Percentiles rank a stretch among this genome's conserved stretches.
phyloP scores from a whole-genome alignment of 2,888 invertebrate species.

The Dendrolimus pini region DNA sequence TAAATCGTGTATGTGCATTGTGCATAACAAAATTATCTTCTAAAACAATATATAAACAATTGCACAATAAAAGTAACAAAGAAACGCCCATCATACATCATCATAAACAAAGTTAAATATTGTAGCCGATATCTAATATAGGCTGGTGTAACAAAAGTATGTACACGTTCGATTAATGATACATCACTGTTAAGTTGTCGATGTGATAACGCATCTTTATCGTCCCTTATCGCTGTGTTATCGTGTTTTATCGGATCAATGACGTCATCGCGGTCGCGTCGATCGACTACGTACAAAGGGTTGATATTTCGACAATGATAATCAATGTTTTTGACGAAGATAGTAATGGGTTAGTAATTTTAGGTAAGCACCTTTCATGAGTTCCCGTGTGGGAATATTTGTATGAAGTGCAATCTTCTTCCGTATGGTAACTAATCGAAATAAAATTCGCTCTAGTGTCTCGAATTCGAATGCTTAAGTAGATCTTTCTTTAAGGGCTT shows the following conservation, averaged over 20 bases:
- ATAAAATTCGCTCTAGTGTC: too few relatives aligned
- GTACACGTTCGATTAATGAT: conserved; percentile 63
- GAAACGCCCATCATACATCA: too few relatives aligned
- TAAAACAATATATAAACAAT: too few relatives aligned
- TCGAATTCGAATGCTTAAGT: too few relatives aligned
- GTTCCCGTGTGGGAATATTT: background rate
- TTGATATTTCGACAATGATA: background rate
- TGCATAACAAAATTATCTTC: too few relatives aligned
- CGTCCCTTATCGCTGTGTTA: conserved; percentile 8
- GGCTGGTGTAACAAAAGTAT: conserved; percentile 29
- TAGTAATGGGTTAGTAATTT: background rate
- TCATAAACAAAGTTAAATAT: background rate
- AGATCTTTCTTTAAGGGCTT: too few relatives aligned
- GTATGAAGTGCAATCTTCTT: too few relatives aligned
- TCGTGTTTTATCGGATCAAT: conserved; percentile 14
- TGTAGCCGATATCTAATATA: conserved; percentile 15
- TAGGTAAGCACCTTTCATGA: background rate
- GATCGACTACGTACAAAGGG: background rate
- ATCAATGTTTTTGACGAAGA: background rate
- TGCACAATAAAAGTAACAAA: too few relatives aligned
- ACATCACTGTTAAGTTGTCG: conserved; percentile 62
- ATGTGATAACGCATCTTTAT: conserved; percentile 26
- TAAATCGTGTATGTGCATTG: too few relatives aligned
- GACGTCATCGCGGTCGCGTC: conserved; percentile 41
- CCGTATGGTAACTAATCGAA: too few relatives aligned